Conservation (phyloP, 2,888 invertebrate genomes). For the Drosophila subquinaria region DNA sequence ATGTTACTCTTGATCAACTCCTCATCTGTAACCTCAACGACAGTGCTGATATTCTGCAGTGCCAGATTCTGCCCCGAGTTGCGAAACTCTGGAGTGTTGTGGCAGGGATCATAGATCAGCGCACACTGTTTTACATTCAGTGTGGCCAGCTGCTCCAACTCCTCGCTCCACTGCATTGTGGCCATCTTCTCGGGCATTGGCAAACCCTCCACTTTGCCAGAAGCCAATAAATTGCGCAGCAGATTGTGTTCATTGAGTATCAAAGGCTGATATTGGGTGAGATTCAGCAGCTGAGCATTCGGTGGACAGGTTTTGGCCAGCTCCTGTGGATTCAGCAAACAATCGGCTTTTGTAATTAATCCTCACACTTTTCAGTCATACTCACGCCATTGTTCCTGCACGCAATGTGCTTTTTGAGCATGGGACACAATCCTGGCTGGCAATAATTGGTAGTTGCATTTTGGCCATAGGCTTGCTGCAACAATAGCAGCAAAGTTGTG, state of each 20-base stretch:
- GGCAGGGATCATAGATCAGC: conserved; percentile 52
- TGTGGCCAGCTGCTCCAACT: conserved; percentile 55
- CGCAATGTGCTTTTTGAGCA: conserved; percentile 57
- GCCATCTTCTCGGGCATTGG: conserved; percentile 64
- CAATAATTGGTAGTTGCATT: conserved; percentile 53
- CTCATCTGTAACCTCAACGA: conserved; percentile 21
- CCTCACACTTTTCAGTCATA: conserved; percentile 8
- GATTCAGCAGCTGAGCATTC: conserved; percentile 43
- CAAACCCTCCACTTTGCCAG: conserved; percentile 46
- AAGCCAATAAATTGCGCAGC: conserved; percentile 54
- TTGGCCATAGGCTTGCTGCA: conserved; percentile 23
- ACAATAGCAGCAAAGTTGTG: conserved; percentile 11
- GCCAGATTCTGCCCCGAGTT: conserved; percentile 69
- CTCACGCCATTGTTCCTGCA: conserved; percentile 65
- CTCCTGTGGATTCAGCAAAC: conserved; percentile 9
- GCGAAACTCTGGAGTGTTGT: conserved; percentile 54
- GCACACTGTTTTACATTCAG: conserved; percentile 63
- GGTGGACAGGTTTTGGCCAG: conserved; percentile 39
- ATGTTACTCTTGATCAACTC: conserved; percentile 50
- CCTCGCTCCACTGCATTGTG: conserved; percentile 56
- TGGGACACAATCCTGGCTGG: conserved; percentile 41
- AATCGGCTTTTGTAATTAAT: conserved; percentile 7
- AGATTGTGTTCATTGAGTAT: conserved; percentile 63
- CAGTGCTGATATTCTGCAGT: conserved; percentile 19
- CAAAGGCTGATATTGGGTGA: conserved; percentile 32